phyloP scores from a whole-genome alignment of 2,113 vertebrate genomes.

The Zosterops borbonicus region DNA sequence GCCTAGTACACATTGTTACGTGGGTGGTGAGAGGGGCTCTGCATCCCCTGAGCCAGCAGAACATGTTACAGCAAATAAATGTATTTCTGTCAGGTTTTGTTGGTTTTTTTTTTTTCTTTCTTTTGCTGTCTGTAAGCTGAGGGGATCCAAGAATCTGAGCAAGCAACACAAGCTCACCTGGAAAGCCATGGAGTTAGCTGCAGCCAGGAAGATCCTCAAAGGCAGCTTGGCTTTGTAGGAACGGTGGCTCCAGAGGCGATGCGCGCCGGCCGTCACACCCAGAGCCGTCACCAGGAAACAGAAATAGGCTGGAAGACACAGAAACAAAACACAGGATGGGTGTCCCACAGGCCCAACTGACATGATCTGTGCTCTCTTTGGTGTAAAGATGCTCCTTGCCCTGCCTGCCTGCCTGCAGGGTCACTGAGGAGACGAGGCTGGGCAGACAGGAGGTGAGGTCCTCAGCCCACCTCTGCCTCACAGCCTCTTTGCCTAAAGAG shows the following conservation, averaged over 20 bases:
- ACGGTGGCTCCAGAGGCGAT: constrained; percentile 82
- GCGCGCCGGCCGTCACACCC: constrained; percentile 78
- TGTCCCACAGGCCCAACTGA: not conserved
- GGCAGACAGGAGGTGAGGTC: not conserved
- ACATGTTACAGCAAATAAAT: not conserved
- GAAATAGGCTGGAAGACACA: constrained; percentile 75
- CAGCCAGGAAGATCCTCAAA: constrained; percentile 80
- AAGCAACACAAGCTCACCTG: constrained; percentile 65
- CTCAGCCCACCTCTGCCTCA: not conserved
- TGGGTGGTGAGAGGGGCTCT: not conserved
- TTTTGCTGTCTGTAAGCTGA: not conserved
- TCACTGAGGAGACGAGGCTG: not conserved
- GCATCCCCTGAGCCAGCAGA: not conserved
- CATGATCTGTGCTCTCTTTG: not conserved
- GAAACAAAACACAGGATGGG: not conserved
- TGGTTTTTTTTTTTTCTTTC: not conserved
- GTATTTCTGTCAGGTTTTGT: not conserved
- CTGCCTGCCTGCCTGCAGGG: not conserved
- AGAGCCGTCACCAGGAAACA: constrained; percentile 80
- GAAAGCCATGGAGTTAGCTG: constrained; percentile 86
- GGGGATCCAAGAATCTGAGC: not conserved
- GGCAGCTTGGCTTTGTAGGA: constrained; percentile 85
- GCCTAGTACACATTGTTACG: accelerated
- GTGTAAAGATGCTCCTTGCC: not conserved
- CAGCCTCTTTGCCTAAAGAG: not conserved